These are phyloP conservation scores for Sphaeramia orbicularis DNA, from an alignment of 2,797 vertebrate genomes.

Conservation along the genomic window DNA sequence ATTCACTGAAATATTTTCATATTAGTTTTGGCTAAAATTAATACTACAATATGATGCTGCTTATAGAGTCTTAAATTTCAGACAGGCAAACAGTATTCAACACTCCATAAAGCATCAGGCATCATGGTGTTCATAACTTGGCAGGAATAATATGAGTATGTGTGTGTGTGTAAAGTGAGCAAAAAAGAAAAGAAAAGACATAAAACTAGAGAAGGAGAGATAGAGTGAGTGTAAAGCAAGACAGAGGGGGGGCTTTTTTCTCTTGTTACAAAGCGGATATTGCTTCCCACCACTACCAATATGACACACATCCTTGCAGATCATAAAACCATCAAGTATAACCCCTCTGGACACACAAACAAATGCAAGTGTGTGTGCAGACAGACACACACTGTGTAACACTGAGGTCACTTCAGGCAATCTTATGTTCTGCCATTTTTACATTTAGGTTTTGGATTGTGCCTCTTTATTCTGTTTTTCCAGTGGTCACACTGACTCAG, in stretches of 20 bases:
- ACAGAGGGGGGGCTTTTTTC: constrained; percentile 38
- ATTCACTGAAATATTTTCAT: constrained; percentile 61
- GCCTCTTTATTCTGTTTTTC: constrained; percentile 70
- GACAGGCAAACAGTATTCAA: constrained; percentile 54
- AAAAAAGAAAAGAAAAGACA: constrained; percentile 35
- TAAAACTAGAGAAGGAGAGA: constrained; percentile 39
- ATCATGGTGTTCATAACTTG: constrained; percentile 42
- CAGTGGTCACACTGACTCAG: constrained; percentile 70
- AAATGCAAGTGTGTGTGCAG: constrained; percentile 31
- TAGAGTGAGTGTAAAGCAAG: constrained; percentile 9
- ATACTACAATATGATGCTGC: constrained; percentile 56
- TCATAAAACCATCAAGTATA: constrained; percentile 61
- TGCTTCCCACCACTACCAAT: constrained; percentile 62
- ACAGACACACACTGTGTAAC: constrained; percentile 22
- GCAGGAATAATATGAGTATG: constrained; percentile 41
- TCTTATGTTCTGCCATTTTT: constrained; percentile 60
- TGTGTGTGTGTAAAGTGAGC: constrained; percentile 35
- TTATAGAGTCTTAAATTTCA: constrained; percentile 62
- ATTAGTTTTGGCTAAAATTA: constrained; percentile 73
- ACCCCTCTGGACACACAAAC: constrained; percentile 50
- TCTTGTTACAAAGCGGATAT: constrained; percentile 67
- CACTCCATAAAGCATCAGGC: constrained; percentile 66
- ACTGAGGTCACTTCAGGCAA: constrained; percentile 70
- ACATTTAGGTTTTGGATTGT: constrained; percentile 64
- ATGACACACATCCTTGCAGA: constrained; percentile 63